Percentiles rank a stretch among this genome's conserved stretches.
phyloP scores from a whole-genome alignment of 2,113 vertebrate species.

The Suricata suricatta region DNA sequence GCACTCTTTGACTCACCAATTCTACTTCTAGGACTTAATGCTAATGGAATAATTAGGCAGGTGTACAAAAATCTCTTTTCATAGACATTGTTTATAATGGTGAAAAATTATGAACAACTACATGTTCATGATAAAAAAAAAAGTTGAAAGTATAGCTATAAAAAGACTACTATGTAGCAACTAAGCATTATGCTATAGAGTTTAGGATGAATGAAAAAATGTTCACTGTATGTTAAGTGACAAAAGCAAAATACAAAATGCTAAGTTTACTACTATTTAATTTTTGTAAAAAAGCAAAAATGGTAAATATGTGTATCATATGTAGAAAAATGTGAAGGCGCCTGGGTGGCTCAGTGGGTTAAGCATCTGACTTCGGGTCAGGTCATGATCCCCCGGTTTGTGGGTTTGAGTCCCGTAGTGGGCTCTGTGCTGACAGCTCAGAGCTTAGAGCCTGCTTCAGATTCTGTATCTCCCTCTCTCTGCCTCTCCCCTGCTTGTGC shows the following conservation, averaged over 20 bases:
- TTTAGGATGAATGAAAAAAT: slow-evolving; percentile 13
- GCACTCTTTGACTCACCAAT: neutral
- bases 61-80: slow-evolving; percentile 26
- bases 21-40: slow-evolving; percentile 29
- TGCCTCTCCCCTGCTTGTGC: no score
- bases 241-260: slow-evolving; percentile 36
- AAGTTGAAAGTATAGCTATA: neutral
- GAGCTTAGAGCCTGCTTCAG: no score
- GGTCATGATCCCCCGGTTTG: no score
- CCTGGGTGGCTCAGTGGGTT: no score
- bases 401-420: no score
- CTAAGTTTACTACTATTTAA: neutral
- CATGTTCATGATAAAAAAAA: neutral
- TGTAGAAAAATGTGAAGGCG: neutral
- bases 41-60: neutral
- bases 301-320: neutral
- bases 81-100: neutral
- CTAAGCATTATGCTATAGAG: neutral
- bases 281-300: neutral
- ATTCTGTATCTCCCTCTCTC: no score
- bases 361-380: no score
- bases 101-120: slow-evolving; percentile 40
- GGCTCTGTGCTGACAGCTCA: no score
- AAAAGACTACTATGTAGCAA: slow-evolving; percentile 1
- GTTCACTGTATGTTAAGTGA: neutral